Evolutionary conservation across 2,888 invertebrate species (phyloP), one percentile per base, ranked within the genome.

Genomic region (Apeira syringaria): DNA sequence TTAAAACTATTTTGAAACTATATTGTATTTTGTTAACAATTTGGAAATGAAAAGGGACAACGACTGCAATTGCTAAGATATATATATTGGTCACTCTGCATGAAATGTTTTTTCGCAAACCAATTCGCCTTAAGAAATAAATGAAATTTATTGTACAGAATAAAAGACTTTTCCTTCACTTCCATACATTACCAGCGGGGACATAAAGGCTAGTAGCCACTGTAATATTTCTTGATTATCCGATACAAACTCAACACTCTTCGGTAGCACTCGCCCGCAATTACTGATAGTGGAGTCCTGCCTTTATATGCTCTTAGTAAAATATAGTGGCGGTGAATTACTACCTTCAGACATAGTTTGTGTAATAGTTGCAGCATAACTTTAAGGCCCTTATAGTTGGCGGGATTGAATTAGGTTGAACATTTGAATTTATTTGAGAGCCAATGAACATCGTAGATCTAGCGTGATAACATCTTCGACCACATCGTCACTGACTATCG

Each of bases 171-270:
- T 20, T 20, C 20, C 7, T 7, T 20, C 20, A 6, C 2, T 6
- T 7, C 43, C 42, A 41, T 50, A 45, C 31, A 45, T 53, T 42
- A 42, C 33, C 5, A 33, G 43, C 26, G 12, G 24, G 18, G 29
- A 44, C 37, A 44, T 44, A 29, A 53, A 46, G 50, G 46, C 50
- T 46, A 51, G 46, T 46, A 39, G 20, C 39, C 33, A 45, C 43
- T 29, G 49, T 32, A 50, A 53, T 56, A 56, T 50, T 56, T 56
- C 56, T 51, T 53, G 51, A 56, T 53, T 56, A 56, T 56, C 56
- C 53, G 46, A 47, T 53, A 45, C 51, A 50, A 33, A 43, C 53
- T 53, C 45, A 50, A 37, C 48, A 53, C 48, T 20, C 33, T 33
- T 25, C 29, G 28, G 15, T 15, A 4, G 44, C 44, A 38, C 44